phyloP scores from a whole-genome alignment of 1,140 invertebrate genomes.

The Psix sp. region DNA sequence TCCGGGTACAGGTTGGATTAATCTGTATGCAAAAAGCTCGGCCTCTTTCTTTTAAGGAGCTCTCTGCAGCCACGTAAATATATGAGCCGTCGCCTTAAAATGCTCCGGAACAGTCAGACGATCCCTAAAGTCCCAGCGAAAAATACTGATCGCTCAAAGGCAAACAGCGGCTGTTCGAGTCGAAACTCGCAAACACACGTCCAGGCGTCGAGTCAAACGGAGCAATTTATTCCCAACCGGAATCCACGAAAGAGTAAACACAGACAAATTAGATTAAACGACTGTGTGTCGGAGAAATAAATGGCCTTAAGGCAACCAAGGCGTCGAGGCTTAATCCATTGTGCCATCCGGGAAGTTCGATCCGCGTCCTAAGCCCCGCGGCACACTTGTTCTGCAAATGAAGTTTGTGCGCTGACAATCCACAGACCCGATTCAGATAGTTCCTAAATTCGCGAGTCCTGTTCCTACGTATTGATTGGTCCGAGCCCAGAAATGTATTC shows the following conservation, averaged over 20 bases:
- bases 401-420: slow-evolving; percentile 41
- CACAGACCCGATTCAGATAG: not conserved
- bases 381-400: slow-evolving; percentile 45
- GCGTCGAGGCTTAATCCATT: slow-evolving; percentile 43
- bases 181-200: not conserved
- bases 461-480: no score
- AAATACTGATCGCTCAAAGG: not conserved
- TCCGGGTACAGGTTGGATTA: slow-evolving; percentile 61
- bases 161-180: not conserved
- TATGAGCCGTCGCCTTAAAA: no score
- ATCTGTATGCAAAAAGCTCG: slow-evolving; percentile 71
- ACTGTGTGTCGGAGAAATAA: slow-evolving; percentile 24
- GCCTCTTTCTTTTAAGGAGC: slow-evolving; percentile 18
- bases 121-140: no score
- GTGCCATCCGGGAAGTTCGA: slow-evolving; percentile 40
- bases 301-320: slow-evolving; percentile 34
- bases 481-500: no score
- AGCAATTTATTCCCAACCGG: slow-evolving; percentile 25
- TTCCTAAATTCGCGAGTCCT: not conserved
- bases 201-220: slow-evolving; percentile 32
- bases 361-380: slow-evolving; percentile 25
- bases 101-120: no score
- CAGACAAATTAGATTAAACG: slow-evolving; percentile 52
- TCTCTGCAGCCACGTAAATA: slow-evolving; percentile 39
- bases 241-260: slow-evolving; percentile 33